Evolutionary conservation across 1,140 invertebrate genomes (phyloP).

Genomic region (Drosophila insularis): DNA sequence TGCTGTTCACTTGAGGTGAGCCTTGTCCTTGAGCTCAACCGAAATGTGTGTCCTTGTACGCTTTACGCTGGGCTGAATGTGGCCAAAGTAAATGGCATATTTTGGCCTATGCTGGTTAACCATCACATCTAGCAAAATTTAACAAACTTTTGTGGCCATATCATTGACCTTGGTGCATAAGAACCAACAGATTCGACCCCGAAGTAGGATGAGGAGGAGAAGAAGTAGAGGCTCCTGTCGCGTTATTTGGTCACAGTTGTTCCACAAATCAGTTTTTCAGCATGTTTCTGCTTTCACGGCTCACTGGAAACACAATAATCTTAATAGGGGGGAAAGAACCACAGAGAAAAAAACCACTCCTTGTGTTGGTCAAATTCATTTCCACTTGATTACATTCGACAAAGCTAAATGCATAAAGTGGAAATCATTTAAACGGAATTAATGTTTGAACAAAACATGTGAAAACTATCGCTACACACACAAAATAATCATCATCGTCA

Average conservation of each 20-base stretch:
- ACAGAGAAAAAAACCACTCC: slow-evolving; percentile 50
- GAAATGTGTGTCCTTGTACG: slow-evolving; percentile 47
- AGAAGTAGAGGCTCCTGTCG: slow-evolving; percentile 34
- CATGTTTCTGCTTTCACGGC: slow-evolving; percentile 52
- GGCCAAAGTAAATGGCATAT: slow-evolving; percentile 75
- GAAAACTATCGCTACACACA: slow-evolving; percentile 65
- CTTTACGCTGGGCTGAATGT: slow-evolving; percentile 35
- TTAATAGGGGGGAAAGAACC: slow-evolving; percentile 56
- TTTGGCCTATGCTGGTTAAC: slow-evolving; percentile 78
- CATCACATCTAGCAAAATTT: slow-evolving; percentile 43
- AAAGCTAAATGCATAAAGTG: slow-evolving; percentile 60
- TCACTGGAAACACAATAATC: slow-evolving; percentile 70
- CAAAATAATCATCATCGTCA: slow-evolving; percentile 3
- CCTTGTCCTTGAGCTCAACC: slow-evolving; percentile 36
- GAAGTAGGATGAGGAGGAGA: background rate
- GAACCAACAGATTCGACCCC: background rate
- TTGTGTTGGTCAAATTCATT: slow-evolving; percentile 80
- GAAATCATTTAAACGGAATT: slow-evolving; percentile 77
- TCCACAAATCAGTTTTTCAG: slow-evolving; percentile 23
- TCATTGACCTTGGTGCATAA: slow-evolving; percentile 45
- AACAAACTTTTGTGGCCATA: slow-evolving; percentile 55
- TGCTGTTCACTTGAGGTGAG: slow-evolving; percentile 18
- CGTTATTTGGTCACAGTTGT: slow-evolving; percentile 59
- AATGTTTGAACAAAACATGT: slow-evolving; percentile 79
- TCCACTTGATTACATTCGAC: slow-evolving; percentile 67